Conservation (phyloP, 2,113 vertebrate genomes). For the Oreochromis spilurus region DNA sequence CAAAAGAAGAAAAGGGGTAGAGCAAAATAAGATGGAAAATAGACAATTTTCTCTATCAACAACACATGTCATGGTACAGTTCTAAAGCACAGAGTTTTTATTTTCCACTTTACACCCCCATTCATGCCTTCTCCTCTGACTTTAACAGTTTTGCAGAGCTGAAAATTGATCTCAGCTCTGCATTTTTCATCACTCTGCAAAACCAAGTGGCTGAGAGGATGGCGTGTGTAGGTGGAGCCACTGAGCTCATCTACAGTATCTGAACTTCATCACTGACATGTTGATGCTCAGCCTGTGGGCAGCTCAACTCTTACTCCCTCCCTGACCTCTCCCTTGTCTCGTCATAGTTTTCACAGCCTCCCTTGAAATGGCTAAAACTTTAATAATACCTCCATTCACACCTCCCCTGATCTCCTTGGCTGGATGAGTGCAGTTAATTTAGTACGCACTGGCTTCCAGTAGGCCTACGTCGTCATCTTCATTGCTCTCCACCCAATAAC, state of each 20-base stretch:
- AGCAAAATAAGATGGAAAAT: not conserved
- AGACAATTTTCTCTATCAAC: conserved; percentile 26
- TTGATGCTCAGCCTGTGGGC: not conserved
- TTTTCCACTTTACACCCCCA: not conserved
- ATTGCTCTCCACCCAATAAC: conserved; percentile 26
- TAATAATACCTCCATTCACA: not conserved
- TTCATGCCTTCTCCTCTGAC: not conserved
- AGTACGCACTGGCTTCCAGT: not conserved
- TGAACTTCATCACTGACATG: conserved; percentile 2
- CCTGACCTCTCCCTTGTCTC: conserved; percentile 8
- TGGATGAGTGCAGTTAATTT: not conserved
- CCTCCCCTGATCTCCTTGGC: not conserved
- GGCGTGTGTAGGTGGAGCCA: conserved; percentile 31
- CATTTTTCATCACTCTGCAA: not conserved
- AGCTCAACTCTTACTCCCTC: not conserved
- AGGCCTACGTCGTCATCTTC: not conserved
- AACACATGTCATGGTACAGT: conserved; percentile 15
- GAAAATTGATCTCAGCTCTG: not conserved
- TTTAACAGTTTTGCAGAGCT: not conserved
- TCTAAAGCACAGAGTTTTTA: not conserved
- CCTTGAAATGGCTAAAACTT: not conserved
- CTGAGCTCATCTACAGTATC: conserved; percentile 17
- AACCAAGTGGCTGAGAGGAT: not conserved
- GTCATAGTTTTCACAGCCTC: not conserved
- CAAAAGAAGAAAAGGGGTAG: not conserved